Conservation (phyloP, 2,888 invertebrate genomes). For the Odontomyia ornata region DNA sequence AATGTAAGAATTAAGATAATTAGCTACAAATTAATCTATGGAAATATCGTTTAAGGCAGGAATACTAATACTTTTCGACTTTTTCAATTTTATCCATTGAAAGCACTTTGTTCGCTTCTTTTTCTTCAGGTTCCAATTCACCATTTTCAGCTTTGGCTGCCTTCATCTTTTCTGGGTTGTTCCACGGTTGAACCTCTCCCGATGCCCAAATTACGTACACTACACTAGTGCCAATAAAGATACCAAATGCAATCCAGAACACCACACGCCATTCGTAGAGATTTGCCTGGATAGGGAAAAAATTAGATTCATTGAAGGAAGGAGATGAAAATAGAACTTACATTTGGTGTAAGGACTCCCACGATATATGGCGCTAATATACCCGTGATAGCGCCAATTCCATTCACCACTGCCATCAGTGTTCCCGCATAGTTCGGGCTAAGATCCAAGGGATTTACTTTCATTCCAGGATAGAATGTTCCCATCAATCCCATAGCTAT, state of each 20-base stretch:
- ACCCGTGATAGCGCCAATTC: constrained; percentile 76
- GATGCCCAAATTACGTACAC: constrained; percentile 76
- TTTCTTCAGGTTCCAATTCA: constrained; percentile 35
- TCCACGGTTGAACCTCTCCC: constrained; percentile 81
- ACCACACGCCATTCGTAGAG: constrained; percentile 78
- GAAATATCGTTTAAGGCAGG: not conserved
- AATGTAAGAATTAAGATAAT: not conserved
- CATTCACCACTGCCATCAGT: constrained; percentile 75
- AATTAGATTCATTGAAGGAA: not conserved
- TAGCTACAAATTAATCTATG: not conserved
- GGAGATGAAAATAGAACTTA: constrained; percentile 62
- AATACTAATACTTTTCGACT: constrained; percentile 3
- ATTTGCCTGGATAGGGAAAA: constrained; percentile 65
- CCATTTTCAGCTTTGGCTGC: constrained; percentile 44
- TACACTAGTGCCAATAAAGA: constrained; percentile 74
- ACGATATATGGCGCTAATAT: constrained; percentile 76
- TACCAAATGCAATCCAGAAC: constrained; percentile 80
- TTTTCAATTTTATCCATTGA: constrained; percentile 27
- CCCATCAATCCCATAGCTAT: constrained; percentile 77
- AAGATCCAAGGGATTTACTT: constrained; percentile 74
- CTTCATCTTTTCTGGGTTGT: constrained; percentile 63
- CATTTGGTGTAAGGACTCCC: constrained; percentile 72
- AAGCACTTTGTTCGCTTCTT: constrained; percentile 6
- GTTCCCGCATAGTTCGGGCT: constrained; percentile 75
- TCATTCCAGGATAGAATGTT: constrained; percentile 76